Evolutionary conservation across 1,140 invertebrate genomes (phyloP).

Genomic region (Metopolophium dirhodum): DNA sequence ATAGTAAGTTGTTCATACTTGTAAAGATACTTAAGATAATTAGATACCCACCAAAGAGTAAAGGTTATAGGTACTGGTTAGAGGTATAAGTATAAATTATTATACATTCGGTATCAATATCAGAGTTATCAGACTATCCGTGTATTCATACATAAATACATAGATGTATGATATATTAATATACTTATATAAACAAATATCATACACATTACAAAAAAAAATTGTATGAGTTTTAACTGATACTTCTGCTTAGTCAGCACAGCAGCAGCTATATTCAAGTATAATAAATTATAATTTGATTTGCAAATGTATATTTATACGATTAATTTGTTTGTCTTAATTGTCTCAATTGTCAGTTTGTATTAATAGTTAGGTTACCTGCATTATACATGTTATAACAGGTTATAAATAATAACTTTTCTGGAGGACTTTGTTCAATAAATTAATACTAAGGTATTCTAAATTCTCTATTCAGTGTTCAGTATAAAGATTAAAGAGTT

Average conservation of each 20-base stretch:
- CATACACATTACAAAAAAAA: not conserved
- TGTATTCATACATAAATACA: not conserved
- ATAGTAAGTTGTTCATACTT: not conserved
- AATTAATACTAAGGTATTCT: slow-evolving; percentile 2
- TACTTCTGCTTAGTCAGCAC: not conserved
- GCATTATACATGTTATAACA: not conserved
- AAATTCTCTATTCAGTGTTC: not conserved
- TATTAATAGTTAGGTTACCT: not conserved
- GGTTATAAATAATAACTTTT: not conserved
- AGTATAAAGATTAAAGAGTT: not conserved
- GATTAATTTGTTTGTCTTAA: not conserved
- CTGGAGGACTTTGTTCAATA: slow-evolving; percentile 7
- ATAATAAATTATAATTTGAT: not conserved
- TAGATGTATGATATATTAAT: not conserved
- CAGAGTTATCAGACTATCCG: not conserved
- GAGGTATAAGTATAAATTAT: not conserved
- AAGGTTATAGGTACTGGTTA: not conserved
- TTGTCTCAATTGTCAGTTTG: not conserved
- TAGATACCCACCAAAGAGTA: not conserved
- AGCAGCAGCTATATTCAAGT: not conserved
- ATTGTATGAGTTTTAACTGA: not conserved
- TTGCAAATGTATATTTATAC: not conserved
- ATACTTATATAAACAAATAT: too few relatives aligned
- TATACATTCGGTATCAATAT: not conserved
- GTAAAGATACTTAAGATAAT: not conserved